phyloP scores from a whole-genome alignment of 2,113 vertebrate species.

The Gymnocephalus cernua region DNA sequence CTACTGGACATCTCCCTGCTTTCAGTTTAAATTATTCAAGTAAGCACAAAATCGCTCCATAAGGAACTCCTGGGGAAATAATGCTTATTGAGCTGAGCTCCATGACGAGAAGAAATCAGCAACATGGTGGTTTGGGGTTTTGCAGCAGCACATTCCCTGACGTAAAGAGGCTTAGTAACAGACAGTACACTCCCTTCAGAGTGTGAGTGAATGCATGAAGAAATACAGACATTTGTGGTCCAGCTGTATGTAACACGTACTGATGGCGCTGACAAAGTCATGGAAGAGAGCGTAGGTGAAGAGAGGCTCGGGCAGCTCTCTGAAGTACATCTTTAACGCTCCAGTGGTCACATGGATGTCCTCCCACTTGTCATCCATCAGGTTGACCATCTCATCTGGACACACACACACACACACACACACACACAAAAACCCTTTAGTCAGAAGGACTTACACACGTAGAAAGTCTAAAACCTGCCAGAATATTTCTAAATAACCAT shows the following conservation, averaged over 20 bases:
- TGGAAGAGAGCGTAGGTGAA: conserved; percentile 93
- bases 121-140: background rate
- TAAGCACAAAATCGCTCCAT: background rate
- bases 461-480: background rate
- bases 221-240: background rate
- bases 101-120: background rate
- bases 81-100: background rate
- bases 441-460: background rate
- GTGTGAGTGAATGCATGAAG: too few relatives aligned
- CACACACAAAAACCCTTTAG: background rate
- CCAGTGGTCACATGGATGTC: conserved; percentile 97
- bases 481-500: background rate
- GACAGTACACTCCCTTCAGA: background rate
- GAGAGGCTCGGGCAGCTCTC: conserved; percentile 94
- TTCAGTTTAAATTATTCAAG: background rate
- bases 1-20: background rate
- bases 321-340: conserved; percentile 98
- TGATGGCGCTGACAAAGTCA: conserved; percentile 95
- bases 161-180: background rate
- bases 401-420: conserved; percentile 43
- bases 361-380: conserved; percentile 95
- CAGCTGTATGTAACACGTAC: conserved; percentile 83
- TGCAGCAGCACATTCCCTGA: background rate
- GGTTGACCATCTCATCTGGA: conserved; percentile 94
- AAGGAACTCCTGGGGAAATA: background rate